Evolutionary conservation across 2,888 invertebrate genomes (phyloP).

Genomic region (Sialis lutaria): DNA sequence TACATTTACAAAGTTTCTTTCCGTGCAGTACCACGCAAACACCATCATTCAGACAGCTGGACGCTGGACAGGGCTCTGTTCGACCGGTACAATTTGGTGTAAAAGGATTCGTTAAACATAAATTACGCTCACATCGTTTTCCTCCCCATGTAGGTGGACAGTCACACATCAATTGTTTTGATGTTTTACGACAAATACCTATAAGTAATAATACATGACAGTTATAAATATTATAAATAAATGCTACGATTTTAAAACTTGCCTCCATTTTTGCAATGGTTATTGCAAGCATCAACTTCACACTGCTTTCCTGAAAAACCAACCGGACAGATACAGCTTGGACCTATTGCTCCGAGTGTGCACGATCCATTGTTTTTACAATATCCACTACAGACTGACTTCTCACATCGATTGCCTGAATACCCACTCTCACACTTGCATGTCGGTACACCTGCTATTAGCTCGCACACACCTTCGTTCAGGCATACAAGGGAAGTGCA

Average conservation of each 20-base stretch:
- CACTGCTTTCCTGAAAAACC: slow-evolving; percentile 39
- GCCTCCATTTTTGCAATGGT: slow-evolving; percentile 41
- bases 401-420: slow-evolving; percentile 29
- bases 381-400: slow-evolving; percentile 23
- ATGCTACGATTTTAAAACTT: slow-evolving; percentile 6
- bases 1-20: slow-evolving; percentile 34
- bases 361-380: slow-evolving; percentile 25
- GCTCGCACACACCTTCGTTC: slow-evolving; percentile 41
- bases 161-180: slow-evolving; percentile 25
- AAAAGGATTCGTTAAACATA: slow-evolving; percentile 20
- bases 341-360: slow-evolving; percentile 18
- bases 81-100: slow-evolving; percentile 3
- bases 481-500: slow-evolving; percentile 37
- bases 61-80: slow-evolving; percentile 22
- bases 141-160: slow-evolving; percentile 29
- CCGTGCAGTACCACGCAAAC: slow-evolving; percentile 29
- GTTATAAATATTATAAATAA: background rate
- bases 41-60: slow-evolving; percentile 35
- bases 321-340: slow-evolving; percentile 28
- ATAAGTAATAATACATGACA: slow-evolving; percentile 1
- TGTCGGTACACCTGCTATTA: slow-evolving; percentile 21
- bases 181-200: slow-evolving; percentile 21
- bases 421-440: slow-evolving; percentile 40
- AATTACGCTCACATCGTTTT: slow-evolving; percentile 31
- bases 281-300: slow-evolving; percentile 36